These are phyloP conservation scores for Diogma glabrata DNA, from an alignment of 2,888 invertebrate species.

Conservation along the genomic window DNA sequence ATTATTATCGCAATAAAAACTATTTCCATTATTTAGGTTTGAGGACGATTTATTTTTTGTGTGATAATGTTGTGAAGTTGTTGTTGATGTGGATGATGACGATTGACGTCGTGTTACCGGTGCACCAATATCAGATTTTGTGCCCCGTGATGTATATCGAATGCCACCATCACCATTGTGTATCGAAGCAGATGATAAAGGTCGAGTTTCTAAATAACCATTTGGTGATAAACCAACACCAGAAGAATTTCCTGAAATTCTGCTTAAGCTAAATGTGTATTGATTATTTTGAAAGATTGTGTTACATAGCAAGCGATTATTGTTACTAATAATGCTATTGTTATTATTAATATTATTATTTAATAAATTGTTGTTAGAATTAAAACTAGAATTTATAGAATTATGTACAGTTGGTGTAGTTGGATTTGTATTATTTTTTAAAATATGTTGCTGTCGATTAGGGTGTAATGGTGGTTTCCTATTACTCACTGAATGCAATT, in stretches of 20 bases:
- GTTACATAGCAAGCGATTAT: conserved; percentile 30
- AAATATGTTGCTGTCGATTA: conserved; percentile 28
- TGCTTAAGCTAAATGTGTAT: conserved; percentile 36
- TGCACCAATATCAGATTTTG: conserved; percentile 36
- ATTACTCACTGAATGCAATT: conserved; percentile 21
- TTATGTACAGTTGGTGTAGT: conserved; percentile 21
- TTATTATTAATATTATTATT: conserved; percentile 25
- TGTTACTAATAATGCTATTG: conserved; percentile 27
- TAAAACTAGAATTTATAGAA: conserved; percentile 16
- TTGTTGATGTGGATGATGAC: conserved; percentile 7
- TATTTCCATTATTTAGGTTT: background rate
- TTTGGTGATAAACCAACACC: conserved; percentile 16
- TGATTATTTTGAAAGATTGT: conserved; percentile 37
- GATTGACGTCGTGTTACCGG: conserved; percentile 27
- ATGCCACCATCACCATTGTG: conserved; percentile 23
- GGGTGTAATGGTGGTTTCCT: conserved; percentile 23
- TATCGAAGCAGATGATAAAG: conserved; percentile 24
- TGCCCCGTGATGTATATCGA: conserved; percentile 23
- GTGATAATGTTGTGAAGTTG: background rate
- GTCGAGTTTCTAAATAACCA: conserved; percentile 21
- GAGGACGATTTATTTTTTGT: background rate
- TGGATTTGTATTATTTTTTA: conserved; percentile 21
- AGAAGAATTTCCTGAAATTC: conserved; percentile 14
- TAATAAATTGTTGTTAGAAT: conserved; percentile 19
- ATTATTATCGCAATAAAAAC: background rate